Percentiles rank a stretch among this genome's conserved stretches.
Evolutionary conservation across 2,113 vertebrate genomes (phyloP).

Genomic region (Tragelaphus strepsiceros): DNA sequence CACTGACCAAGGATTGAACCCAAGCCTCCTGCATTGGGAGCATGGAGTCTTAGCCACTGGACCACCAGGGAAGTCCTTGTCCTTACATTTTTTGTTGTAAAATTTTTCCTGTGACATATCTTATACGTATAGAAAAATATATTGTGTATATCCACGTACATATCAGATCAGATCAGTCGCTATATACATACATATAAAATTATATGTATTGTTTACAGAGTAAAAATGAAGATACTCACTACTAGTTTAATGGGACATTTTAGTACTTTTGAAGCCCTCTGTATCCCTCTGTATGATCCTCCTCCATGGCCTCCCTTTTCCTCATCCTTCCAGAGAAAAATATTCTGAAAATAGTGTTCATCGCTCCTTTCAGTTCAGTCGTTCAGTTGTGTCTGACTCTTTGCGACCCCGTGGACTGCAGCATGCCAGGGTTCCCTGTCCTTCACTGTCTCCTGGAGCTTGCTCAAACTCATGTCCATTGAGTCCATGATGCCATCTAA

Average conservation of each 20-base stretch:
- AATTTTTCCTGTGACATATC: neutral
- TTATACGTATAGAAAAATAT: neutral
- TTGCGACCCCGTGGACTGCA: neutral
- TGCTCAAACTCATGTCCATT: neutral
- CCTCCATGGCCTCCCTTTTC: neutral
- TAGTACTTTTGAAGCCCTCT: neutral
- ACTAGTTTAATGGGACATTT: neutral
- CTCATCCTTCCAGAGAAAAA: neutral
- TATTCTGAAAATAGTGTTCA: neutral
- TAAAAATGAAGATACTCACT: neutral
- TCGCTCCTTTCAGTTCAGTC: neutral
- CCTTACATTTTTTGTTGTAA: neutral
- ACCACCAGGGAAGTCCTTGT: neutral
- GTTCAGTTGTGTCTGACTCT: neutral
- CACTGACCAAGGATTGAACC: neutral
- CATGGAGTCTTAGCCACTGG: neutral
- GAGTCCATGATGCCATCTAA: neutral
- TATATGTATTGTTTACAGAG: neutral
- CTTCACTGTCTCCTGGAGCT: neutral
- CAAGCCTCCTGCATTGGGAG: neutral
- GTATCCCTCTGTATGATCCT: neutral
- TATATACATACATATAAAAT: neutral
- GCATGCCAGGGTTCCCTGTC: neutral
- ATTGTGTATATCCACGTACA: neutral
- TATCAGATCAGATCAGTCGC: too few species aligned